These are phyloP conservation scores for Drosophila longiperda DNA, from an alignment of 2,888 invertebrate species.

Conservation along the genomic window DNA sequence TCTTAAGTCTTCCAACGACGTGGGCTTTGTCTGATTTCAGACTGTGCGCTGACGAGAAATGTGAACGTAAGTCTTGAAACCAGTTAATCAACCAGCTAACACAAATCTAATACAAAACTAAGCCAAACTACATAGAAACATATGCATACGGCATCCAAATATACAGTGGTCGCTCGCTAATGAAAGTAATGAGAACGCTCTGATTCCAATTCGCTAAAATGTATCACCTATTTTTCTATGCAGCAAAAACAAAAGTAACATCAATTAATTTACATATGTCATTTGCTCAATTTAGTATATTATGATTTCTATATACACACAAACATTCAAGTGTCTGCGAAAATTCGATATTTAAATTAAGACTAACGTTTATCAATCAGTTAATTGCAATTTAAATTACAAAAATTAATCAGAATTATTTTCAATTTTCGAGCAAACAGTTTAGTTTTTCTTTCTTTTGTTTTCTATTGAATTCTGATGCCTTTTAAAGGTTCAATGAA, in stretches of 20 bases:
- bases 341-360: conserved; percentile 2
- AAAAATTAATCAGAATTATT: neutral
- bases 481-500: conserved; percentile 4
- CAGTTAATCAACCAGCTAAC: neutral
- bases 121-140: neutral
- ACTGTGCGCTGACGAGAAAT: conserved; percentile 89
- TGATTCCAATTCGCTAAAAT: neutral
- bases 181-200: neutral
- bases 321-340: neutral
- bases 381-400: neutral
- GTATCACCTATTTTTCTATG: neutral
- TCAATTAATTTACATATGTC: neutral
- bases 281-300: neutral
- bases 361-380: neutral
- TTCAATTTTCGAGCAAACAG: neutral
- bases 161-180: neutral
- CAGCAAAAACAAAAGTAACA: neutral
- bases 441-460: neutral
- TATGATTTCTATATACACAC: neutral
- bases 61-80: conserved; percentile 87
- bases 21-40: conserved; percentile 88
- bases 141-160: neutral
- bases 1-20: conserved; percentile 66
- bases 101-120: neutral
- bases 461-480: neutral